Conservation (phyloP, 2,113 vertebrate species). For the Lathamus discolor region DNA sequence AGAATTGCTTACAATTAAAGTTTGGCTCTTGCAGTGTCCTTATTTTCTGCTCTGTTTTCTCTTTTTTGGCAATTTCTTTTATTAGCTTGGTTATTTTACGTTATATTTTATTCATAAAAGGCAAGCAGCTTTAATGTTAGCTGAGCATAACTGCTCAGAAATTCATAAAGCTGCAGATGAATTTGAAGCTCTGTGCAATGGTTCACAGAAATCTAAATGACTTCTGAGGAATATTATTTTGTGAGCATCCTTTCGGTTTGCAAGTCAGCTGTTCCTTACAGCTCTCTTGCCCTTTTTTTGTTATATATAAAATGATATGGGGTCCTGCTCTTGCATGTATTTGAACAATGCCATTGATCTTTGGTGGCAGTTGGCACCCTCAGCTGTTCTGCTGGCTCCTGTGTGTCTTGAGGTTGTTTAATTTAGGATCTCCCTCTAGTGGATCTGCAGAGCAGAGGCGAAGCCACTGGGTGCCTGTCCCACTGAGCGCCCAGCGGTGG, state of each 20-base stretch:
- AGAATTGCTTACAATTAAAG: neutral
- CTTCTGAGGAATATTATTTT: neutral
- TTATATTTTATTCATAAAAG: neutral
- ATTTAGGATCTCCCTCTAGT: constrained; percentile 54
- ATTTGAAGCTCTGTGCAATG: neutral
- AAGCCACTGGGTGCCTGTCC: neutral
- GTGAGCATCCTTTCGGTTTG: neutral
- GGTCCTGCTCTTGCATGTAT: neutral
- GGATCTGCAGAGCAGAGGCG: neutral
- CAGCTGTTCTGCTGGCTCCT: neutral
- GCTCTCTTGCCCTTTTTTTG: neutral
- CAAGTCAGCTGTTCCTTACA: neutral
- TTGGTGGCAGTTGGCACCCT: neutral
- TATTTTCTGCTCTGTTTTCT: neutral
- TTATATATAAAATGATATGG: neutral
- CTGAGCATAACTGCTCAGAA: neutral
- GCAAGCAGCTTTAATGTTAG: neutral
- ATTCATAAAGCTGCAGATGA: neutral
- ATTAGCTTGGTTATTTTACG: neutral
- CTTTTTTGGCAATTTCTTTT: constrained; percentile 1
- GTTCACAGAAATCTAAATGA: neutral
- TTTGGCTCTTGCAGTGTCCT: neutral
- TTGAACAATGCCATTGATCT: constrained; percentile 17
- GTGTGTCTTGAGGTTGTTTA: neutral
- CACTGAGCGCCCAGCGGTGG: fast-evolving